A percentile compares a stretch with the other conserved stretches of the same genome.
Conservation (phyloP, 2,113 vertebrate genomes). For the Eira barbara region DNA sequence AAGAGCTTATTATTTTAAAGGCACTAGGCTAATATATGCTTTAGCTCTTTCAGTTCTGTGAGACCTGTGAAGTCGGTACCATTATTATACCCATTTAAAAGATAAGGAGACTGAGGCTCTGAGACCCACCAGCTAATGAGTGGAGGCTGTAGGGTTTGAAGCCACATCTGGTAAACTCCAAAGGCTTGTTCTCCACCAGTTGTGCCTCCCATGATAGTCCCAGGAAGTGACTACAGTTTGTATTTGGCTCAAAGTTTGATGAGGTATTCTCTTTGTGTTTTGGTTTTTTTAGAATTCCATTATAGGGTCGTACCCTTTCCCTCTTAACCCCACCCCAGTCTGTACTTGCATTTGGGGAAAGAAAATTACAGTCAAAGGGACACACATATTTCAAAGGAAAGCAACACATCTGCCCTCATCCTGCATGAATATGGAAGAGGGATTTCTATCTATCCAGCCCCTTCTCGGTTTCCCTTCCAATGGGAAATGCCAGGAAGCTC, state of each 20-base stretch:
- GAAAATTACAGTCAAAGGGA: slow-evolving; percentile 49
- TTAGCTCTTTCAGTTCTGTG: neutral
- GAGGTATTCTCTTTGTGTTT: neutral
- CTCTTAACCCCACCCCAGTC: neutral
- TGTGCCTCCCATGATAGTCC: neutral
- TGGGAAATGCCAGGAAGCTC: neutral
- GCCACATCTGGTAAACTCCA: neutral
- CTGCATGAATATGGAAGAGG: neutral
- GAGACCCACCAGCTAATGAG: neutral
- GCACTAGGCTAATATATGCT: neutral
- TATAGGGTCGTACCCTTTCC: neutral
- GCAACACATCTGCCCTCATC: neutral
- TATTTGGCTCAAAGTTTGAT: slow-evolving; percentile 13
- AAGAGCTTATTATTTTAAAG: neutral
- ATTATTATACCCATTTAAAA: neutral
- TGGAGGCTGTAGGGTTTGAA: neutral
- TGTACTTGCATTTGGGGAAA: slow-evolving; percentile 57
- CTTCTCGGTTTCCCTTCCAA: neutral
- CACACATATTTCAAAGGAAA: neutral
- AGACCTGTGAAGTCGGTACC: neutral
- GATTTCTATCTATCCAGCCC: slow-evolving; percentile 7
- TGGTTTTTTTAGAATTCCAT: neutral
- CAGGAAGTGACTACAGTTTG: neutral
- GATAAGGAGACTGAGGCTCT: neutral
- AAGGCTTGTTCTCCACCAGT: neutral